Evolutionary conservation across 2,113 vertebrate genomes (phyloP), one percentile per base, ranked within the genome.

Genomic region (Solea solea): DNA sequence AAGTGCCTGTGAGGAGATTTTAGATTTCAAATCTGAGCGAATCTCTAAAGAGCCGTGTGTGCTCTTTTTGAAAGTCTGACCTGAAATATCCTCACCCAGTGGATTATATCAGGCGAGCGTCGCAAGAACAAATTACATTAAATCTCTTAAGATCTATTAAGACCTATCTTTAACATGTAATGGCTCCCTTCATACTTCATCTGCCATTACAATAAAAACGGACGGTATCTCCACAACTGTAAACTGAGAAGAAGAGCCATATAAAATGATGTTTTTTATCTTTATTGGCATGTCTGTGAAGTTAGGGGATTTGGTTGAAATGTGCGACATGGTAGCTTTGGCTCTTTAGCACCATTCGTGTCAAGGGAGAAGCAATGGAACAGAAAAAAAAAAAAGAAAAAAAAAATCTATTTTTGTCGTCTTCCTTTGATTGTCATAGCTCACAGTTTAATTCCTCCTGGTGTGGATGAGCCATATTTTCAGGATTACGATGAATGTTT

Each of bases 221-320:
- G 63, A 86, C 75, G 76, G 77, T 87, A 86, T 86, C 27, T 2
- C 72, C 51, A 15, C 39, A 69, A 68, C 62, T 80, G 58, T 75
- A 86, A 82, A 81, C 62, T 77, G 50, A 72, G 68, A 62, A 69
- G 42, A 71, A 62, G 71, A 61, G 77, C 72, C 74, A 69, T 71
- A 69, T 74, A 40, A 83, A 85, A 88, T 59, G 50, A 86, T 73
- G 86, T 74, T 53, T 45, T 78, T 76, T 88, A 91, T 90, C 88
- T 90, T 88, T 85, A 82, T 70, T 85, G 83, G 84, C 84, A 86
- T 80, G 84, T 85, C 89, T 87, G 82, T 87, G 86, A 90, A 89
- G 87, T 90, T 64, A 52, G 71, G 71, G 86, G 85, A 88, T 91
- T 90, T 82, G 80, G 70, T 83, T 75, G 62, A 90, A 86, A 80